Base-by-base conservation (phyloP, 2,113 vertebrate species). In the Tragelaphus imberbis region DNA sequence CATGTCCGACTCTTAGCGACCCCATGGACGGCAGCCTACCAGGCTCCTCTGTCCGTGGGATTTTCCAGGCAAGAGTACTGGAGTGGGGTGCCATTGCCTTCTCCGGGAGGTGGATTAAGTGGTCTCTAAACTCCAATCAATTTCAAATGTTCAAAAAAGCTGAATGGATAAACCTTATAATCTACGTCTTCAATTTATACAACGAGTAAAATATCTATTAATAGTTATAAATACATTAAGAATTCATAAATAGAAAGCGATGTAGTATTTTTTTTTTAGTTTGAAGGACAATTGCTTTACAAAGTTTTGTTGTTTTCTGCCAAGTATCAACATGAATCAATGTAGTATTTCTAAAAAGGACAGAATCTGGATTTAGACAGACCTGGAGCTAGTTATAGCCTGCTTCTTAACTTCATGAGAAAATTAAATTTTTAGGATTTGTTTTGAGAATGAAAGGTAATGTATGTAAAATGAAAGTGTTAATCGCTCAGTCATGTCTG, bases 361-460 rank as follows among this genome's bases (percentile, higher is more conserved):
- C 1, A 90, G 28, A 95, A n/a, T 85, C 12, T 61, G 44, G 28
- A 95, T 27, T 84, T 56, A 59, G 25, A 82, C 68, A 92, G 30
- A 80, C 51, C 19, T 71, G 55, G 47, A 58, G 61, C 59, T 23
- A 94, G 28, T 59, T 58, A 68, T 15, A 89, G 55, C 15, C 19
- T 93, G 49, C 40, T 71, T 58, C 47, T 94, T 88, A 27, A 95
- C 19, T 75, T 75, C 16, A 51, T 81, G 16, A 91, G 36, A 44
- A 96, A 90, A 8, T 87, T 75, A 91, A 91, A 40, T 77, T 17
- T 80, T 33, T 33, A 91, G 53, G 27, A 89, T 59, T 84, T 96
- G 61, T 65, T 95, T 71, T 84, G 27, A 94, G 94, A 84, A 90
- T 79, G 79, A 94, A 97, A 88, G 85, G 58, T 88, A 88, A 95